phyloP scores from a whole-genome alignment of 1,140 invertebrate species.

The Temnothorax curvispinosus region DNA sequence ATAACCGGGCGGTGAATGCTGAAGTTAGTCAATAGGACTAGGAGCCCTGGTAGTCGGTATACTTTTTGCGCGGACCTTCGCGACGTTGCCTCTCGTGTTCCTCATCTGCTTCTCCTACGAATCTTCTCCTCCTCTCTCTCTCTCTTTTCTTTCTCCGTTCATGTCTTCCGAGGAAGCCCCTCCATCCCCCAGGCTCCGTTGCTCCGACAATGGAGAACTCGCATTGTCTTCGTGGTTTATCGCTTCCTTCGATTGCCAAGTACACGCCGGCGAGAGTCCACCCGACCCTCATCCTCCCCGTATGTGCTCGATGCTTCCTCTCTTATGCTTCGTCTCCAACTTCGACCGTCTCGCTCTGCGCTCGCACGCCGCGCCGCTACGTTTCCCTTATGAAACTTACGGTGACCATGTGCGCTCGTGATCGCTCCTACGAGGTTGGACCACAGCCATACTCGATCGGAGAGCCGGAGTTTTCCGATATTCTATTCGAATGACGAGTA shows the following conservation, averaged over 20 bases:
- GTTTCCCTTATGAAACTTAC: conserved; percentile 43
- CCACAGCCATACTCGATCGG: conserved; percentile 27
- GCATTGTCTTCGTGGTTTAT: conserved; percentile 84
- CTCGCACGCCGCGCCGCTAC: neutral
- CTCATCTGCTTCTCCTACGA: conserved; percentile 61
- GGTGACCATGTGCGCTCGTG: conserved; percentile 58
- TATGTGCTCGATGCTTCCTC: conserved; percentile 32
- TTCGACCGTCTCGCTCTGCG: conserved; percentile 8
- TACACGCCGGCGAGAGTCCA: conserved; percentile 77
- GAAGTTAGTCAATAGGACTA: conserved; percentile 78
- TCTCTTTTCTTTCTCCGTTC: conserved; percentile 58
- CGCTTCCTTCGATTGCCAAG: conserved; percentile 82
- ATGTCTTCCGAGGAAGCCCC: conserved; percentile 61
- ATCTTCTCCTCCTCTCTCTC: conserved; percentile 42
- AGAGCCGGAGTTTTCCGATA: conserved; percentile 19
- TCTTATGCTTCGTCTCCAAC: conserved; percentile 35
- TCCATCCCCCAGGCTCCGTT: conserved; percentile 71
- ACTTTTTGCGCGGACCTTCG: conserved; percentile 80
- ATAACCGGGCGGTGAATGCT: conserved; percentile 62
- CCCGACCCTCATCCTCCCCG: conserved; percentile 28
- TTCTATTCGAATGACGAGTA: conserved; percentile 1
- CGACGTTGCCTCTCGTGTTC: conserved; percentile 70
- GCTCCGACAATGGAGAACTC: conserved; percentile 79
- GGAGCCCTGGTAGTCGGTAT: conserved; percentile 74
- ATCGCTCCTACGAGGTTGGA: conserved; percentile 38